phyloP scores from a whole-genome alignment of 2,797 vertebrate species.

The Sebastes miniatus region DNA sequence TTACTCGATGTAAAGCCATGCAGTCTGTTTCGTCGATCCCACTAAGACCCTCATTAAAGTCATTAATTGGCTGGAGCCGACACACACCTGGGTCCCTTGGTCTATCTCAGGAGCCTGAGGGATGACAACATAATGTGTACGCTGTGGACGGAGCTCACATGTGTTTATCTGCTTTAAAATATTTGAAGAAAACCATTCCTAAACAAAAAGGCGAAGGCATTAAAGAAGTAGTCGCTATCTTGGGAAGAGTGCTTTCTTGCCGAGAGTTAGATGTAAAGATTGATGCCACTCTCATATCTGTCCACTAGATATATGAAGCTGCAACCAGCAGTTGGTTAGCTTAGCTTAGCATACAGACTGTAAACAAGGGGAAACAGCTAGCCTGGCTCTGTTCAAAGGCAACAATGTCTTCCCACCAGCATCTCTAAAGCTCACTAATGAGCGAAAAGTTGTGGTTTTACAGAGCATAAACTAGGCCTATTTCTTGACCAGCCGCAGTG shows the following conservation, averaged over 20 bases:
- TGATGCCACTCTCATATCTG: not conserved
- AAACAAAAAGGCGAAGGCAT: not conserved
- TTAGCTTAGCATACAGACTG: not conserved
- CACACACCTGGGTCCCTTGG: conserved; percentile 65
- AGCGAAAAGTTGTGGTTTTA: not conserved
- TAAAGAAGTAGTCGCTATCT: not conserved
- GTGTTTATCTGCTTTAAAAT: not conserved
- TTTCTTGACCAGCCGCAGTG: not conserved
- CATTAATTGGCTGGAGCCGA: conserved; percentile 59
- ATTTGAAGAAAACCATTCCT: not conserved
- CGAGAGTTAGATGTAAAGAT: not conserved
- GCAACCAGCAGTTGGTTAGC: not conserved
- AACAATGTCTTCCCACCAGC: not conserved
- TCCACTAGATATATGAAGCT: not conserved
- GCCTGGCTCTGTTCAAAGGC: not conserved
- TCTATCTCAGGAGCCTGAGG: conserved; percentile 27
- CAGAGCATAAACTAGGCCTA: not conserved
- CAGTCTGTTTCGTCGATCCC: conserved; percentile 35
- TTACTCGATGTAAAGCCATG: conserved; percentile 26
- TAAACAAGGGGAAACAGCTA: not conserved
- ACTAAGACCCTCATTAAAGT: conserved; percentile 57
- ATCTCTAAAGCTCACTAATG: not conserved
- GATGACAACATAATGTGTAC: not conserved
- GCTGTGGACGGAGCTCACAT: conserved; percentile 8
- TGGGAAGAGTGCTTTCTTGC: not conserved